These are phyloP conservation scores for Macrophya alboannulata DNA, from an alignment of 2,888 invertebrate genomes.

Conservation along the genomic window DNA sequence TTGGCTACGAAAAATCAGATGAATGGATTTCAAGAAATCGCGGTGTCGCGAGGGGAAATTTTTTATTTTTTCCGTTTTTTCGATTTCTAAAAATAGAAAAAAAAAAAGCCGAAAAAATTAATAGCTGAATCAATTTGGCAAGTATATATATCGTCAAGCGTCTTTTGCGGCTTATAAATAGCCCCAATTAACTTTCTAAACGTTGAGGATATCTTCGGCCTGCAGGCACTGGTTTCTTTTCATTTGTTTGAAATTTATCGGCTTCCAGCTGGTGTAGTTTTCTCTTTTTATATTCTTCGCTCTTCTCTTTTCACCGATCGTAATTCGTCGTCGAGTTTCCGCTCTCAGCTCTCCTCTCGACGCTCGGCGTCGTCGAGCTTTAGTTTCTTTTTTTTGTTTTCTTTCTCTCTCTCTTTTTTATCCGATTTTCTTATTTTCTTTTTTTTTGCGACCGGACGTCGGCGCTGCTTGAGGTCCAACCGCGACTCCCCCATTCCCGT, in stretches of 20 bases:
- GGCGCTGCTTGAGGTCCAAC: conserved; percentile 58
- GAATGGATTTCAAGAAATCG: too few relatives aligned
- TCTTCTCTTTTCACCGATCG: conserved; percentile 48
- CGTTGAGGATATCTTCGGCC: conserved; percentile 63
- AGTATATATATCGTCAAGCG: not conserved
- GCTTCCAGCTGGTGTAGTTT: conserved; percentile 46
- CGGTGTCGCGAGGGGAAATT: not conserved
- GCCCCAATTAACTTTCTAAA: conserved; percentile 35
- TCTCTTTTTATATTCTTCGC: conserved; percentile 48
- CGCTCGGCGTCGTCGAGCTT: conserved; percentile 49
- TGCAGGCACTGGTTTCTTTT: conserved; percentile 69
- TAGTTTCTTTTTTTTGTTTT: conserved; percentile 56
- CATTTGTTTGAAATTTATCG: conserved; percentile 72
- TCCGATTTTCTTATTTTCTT: conserved; percentile 39
- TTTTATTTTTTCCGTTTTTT: not conserved
- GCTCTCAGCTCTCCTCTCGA: conserved; percentile 44
- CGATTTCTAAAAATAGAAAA: not conserved
- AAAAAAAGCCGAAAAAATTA: not conserved
- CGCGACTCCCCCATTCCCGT: conserved; percentile 73
- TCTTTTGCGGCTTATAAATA: conserved; percentile 41
- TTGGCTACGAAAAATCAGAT: not conserved
- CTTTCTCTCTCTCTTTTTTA: conserved; percentile 58
- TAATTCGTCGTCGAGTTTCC: conserved; percentile 45
- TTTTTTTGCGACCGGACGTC: conserved; percentile 48
- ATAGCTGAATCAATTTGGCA: not conserved